phyloP scores from a whole-genome alignment of 1,140 invertebrate genomes.

The Calephelis nemesis region DNA sequence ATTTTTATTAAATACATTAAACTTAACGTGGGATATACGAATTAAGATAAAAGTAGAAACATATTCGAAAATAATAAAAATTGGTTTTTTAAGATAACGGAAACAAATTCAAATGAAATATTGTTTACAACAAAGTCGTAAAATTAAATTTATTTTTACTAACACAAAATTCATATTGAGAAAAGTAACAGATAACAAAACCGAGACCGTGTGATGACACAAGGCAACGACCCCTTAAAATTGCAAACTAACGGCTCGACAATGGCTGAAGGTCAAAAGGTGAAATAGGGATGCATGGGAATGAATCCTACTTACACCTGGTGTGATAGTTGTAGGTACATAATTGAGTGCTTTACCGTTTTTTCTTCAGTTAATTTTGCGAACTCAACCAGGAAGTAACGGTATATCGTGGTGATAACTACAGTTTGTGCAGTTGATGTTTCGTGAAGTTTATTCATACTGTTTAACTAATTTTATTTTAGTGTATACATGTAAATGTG shows the following conservation, averaged over 20 bases:
- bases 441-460: neutral
- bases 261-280: slow-evolving; percentile 60
- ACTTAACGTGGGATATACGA: too few relatives aligned
- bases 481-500: too few relatives aligned
- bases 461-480: too few relatives aligned
- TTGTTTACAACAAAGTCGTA: too few relatives aligned
- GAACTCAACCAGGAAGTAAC: slow-evolving; percentile 61
- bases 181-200: slow-evolving; percentile 36
- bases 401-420: neutral
- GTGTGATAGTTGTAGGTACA: slow-evolving; percentile 59
- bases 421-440: neutral
- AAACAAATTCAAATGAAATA: too few relatives aligned
- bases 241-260: slow-evolving; percentile 59
- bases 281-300: slow-evolving; percentile 50
- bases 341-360: slow-evolving; percentile 47
- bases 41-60: too few relatives aligned
- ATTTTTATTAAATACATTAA: too few relatives aligned
- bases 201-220: neutral
- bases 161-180: neutral
- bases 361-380: slow-evolving; percentile 56
- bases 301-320: slow-evolving; percentile 40
- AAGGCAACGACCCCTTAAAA: slow-evolving; percentile 17
- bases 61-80: too few relatives aligned
- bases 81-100: too few relatives aligned
- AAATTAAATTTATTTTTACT: too few relatives aligned